Conservation (phyloP, 2,888 invertebrate species). For the Agrilus cyanescens region DNA sequence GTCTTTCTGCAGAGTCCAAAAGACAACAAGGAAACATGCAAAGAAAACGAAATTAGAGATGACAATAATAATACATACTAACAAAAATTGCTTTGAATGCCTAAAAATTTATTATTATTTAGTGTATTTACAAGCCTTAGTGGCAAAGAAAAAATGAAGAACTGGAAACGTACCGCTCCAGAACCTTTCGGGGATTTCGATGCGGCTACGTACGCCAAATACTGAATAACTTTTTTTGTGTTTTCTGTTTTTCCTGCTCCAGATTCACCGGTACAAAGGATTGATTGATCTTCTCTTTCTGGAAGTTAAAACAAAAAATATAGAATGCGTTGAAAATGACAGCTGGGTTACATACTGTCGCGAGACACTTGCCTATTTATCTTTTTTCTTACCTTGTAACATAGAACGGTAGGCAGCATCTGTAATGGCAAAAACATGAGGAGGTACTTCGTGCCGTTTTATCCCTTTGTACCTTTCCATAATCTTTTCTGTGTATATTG, state of each 20-base stretch:
- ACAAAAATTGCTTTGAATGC: not conserved
- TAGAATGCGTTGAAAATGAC: not conserved
- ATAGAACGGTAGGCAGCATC: slow-evolving; percentile 98
- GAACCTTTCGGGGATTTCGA: slow-evolving; percentile 89
- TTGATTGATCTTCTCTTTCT: slow-evolving; percentile 99
- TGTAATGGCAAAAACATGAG: slow-evolving; percentile 99
- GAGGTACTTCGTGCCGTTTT: slow-evolving; percentile 97
- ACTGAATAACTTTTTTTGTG: slow-evolving; percentile 99
- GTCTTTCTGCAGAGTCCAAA: slow-evolving; percentile 33
- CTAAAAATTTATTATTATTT: too few relatives aligned
- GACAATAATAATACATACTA: slow-evolving; percentile 1
- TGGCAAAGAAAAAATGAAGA: not conserved
- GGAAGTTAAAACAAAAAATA: slow-evolving; percentile 28
- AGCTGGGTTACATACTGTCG: not conserved
- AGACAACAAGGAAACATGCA: slow-evolving; percentile 29
- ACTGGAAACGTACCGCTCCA: slow-evolving; percentile 61
- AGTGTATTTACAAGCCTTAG: too few relatives aligned
- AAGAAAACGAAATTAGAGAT: slow-evolving; percentile 27
- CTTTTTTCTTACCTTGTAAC: slow-evolving; percentile 74
- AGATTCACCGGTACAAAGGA: slow-evolving; percentile 99
- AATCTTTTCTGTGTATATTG: slow-evolving; percentile 98
- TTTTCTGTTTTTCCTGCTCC: slow-evolving; percentile 99
- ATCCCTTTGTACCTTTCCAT: slow-evolving; percentile 99
- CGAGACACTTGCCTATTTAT: too few relatives aligned
- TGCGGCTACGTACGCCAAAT: slow-evolving; percentile 97